phyloP scores from a whole-genome alignment of 1,140 invertebrate genomes.

The Andricus grossulariae region DNA sequence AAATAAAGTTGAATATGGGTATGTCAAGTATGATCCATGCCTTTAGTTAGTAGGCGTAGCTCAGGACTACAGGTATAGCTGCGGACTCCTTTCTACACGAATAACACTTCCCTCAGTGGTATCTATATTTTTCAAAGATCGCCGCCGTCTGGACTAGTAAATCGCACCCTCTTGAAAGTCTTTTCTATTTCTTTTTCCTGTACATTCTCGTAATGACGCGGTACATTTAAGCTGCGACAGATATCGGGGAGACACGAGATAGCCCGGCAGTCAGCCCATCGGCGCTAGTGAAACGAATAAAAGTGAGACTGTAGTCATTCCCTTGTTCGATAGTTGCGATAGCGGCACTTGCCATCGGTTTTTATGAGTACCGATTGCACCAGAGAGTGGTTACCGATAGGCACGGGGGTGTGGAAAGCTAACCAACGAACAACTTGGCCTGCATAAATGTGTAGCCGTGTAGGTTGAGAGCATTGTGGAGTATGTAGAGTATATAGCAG shows the following conservation, averaged over 20 bases:
- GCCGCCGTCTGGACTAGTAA: too few species aligned
- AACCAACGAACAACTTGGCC: slow-evolving; percentile 6
- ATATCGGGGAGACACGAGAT: slow-evolving; percentile 48
- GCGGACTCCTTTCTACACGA: too few species aligned
- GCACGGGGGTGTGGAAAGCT: slow-evolving; percentile 24
- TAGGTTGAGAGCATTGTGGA: not conserved
- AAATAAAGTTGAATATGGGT: too few species aligned
- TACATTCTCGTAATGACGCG: slow-evolving; percentile 46
- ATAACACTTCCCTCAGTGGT: too few species aligned
- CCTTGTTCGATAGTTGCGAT: slow-evolving; percentile 51
- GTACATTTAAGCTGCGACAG: slow-evolving; percentile 44
- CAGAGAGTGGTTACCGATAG: slow-evolving; percentile 48
- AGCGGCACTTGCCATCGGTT: slow-evolving; percentile 47
- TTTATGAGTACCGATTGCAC: slow-evolving; percentile 53
- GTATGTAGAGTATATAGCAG: slow-evolving; percentile 4
- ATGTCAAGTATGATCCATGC: too few species aligned
- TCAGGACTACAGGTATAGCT: too few species aligned
- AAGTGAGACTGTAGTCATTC: slow-evolving; percentile 44
- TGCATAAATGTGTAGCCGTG: slow-evolving; percentile 12
- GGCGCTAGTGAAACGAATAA: slow-evolving; percentile 43
- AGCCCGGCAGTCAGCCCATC: slow-evolving; percentile 25
- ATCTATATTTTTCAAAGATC: too few species aligned
- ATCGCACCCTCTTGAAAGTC: too few species aligned
- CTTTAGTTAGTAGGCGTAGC: too few species aligned
- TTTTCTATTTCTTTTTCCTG: not conserved